phyloP scores from a whole-genome alignment of 2,888 invertebrate genomes.

The Vanessa cardui region DNA sequence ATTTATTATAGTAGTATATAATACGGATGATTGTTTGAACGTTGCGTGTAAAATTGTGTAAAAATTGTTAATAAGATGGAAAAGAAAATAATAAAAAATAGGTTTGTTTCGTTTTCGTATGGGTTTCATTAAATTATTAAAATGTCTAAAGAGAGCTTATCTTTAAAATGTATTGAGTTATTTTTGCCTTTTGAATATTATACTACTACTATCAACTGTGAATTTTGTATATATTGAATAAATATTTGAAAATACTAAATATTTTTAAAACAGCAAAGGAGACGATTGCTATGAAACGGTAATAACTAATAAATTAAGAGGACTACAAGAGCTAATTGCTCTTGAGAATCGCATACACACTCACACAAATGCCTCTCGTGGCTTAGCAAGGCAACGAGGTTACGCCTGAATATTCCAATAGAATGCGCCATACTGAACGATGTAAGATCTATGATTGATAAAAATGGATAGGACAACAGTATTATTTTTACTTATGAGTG shows the following conservation, averaged over 20 bases:
- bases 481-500: too few species aligned
- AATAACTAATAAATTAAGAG: too few species aligned
- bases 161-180: slow-evolving; percentile 54
- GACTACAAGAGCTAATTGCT: too few species aligned
- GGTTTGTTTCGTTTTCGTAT: slow-evolving; percentile 6
- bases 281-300: background rate
- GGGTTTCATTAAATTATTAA: slow-evolving; percentile 52
- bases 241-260: slow-evolving; percentile 25
- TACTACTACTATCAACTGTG: slow-evolving; percentile 15
- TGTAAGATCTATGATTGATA: too few species aligned
- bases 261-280: slow-evolving; percentile 9
- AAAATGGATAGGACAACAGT: too few species aligned
- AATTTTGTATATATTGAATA: slow-evolving; percentile 41
- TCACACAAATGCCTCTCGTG: too few species aligned
- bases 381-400: too few species aligned
- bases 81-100: slow-evolving; percentile 1
- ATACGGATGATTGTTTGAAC: background rate
- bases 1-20: background rate
- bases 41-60: slow-evolving; percentile 8
- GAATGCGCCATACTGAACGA: too few species aligned
- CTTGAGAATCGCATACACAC: too few species aligned
- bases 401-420: too few species aligned
- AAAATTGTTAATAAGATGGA: slow-evolving; percentile 8
- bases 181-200: slow-evolving; percentile 10
- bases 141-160: slow-evolving; percentile 53